A percentile compares a stretch with the other conserved stretches of the same genome.
These are phyloP conservation scores for Amphiura filiformis DNA, from an alignment of 35 echinoderm and acorn worm species.

Conservation along the genomic window DNA sequence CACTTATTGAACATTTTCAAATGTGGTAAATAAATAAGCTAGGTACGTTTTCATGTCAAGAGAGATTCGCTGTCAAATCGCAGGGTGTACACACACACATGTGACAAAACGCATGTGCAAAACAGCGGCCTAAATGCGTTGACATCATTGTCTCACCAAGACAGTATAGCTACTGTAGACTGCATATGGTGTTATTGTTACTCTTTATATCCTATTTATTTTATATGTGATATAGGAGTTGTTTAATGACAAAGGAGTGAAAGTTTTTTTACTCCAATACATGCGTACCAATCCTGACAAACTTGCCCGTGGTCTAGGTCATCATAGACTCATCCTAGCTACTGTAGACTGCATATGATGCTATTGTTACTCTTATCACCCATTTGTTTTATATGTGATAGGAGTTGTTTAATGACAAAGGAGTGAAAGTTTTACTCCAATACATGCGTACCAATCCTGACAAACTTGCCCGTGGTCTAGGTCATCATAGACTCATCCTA, in stretches of 20 bases:
- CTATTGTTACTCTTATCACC: no score
- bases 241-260: conserved; percentile 90
- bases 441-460: conserved; percentile 72
- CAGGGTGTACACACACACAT: no score
- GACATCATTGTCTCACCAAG: no score
- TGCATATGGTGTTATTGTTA: no score
- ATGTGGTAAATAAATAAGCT: no score
- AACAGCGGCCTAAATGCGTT: no score
- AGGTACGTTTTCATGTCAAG: no score
- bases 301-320: conserved; percentile 71
- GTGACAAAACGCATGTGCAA: no score
- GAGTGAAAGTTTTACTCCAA: conserved; percentile 72
- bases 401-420: conserved; percentile 73
- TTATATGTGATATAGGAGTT: conserved; percentile 81
- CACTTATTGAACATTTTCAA: no score
- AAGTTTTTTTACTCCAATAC: conserved; percentile 78
- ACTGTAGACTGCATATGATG: conserved; percentile 84
- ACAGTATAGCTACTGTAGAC: no score
- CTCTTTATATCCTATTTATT: no score
- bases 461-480: conserved; percentile 80
- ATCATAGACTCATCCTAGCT: conserved; percentile 87
- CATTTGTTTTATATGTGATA: conserved; percentile 70
- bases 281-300: conserved; percentile 79
- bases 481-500: conserved; percentile 86
- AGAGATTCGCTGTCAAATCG: no score